Percentiles rank a stretch among this genome's conserved stretches.
Conservation (phyloP, 2,888 invertebrate species). For the Helobdella robusta region DNA sequence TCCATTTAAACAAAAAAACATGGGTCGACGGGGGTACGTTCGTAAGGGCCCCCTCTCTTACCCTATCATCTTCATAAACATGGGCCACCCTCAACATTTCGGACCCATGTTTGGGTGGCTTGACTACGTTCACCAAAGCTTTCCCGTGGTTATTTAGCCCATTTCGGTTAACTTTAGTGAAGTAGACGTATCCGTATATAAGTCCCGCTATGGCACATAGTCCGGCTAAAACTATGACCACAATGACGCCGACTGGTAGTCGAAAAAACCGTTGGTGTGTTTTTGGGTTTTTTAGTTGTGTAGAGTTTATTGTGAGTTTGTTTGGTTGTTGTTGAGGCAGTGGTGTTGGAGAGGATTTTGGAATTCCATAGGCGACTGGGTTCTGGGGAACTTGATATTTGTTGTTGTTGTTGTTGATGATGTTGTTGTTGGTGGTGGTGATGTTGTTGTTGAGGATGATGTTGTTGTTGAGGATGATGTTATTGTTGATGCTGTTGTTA, state of each 20-base stretch:
- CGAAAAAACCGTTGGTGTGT: slow-evolving; percentile 8
- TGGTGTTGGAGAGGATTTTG: neutral
- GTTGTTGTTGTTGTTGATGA: neutral
- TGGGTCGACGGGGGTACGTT: slow-evolving; percentile 17
- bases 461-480: too few relatives aligned
- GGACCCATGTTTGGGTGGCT: slow-evolving; percentile 5
- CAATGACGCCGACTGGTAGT: slow-evolving; percentile 27
- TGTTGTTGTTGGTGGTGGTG: neutral
- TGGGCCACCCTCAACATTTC: slow-evolving; percentile 20
- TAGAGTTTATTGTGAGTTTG: too few relatives aligned
- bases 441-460: neutral
- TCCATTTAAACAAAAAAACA: slow-evolving; percentile 26
- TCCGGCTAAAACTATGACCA: slow-evolving; percentile 30
- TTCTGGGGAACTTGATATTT: too few relatives aligned
- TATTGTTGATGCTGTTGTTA: too few relatives aligned
- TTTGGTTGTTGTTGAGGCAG: neutral
- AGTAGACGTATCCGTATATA: slow-evolving; percentile 34
- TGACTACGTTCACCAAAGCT: neutral
- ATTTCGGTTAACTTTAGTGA: slow-evolving; percentile 27
- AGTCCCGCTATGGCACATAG: slow-evolving; percentile 31
- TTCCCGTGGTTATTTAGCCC: slow-evolving; percentile 7
- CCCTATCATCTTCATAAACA: slow-evolving; percentile 14
- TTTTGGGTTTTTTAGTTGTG: neutral
- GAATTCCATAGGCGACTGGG: neutral
- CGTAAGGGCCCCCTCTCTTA: neutral